Evolutionary conservation across 2,797 vertebrate genomes (phyloP).

Genomic region (Vipera latastei): DNA sequence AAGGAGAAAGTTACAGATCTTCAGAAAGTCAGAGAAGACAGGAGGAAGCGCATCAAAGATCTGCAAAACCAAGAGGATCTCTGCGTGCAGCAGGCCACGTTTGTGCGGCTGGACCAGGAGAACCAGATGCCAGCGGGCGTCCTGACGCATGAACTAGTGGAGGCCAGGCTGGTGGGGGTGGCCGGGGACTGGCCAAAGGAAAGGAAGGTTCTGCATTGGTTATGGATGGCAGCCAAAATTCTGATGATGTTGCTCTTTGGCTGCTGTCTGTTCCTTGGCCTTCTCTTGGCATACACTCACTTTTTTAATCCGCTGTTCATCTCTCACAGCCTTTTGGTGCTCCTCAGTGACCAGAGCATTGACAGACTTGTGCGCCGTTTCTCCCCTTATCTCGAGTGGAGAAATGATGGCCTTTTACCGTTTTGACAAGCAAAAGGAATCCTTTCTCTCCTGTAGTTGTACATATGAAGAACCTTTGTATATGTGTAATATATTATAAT

Average conservation of each 20-base stretch:
- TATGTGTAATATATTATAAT: too few relatives aligned
- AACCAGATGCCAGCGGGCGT: neutral
- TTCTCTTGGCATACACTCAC: neutral
- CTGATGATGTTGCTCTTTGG: too few relatives aligned
- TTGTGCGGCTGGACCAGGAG: fast-evolving
- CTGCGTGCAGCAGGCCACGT: neutral
- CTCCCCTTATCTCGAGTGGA: neutral
- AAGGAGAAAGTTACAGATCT: neutral
- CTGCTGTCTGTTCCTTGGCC: too few relatives aligned
- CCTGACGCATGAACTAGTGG: neutral
- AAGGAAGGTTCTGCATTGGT: too few relatives aligned
- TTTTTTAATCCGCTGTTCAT: slow-evolving; percentile 12
- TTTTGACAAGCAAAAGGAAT: too few relatives aligned
- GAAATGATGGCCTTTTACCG: too few relatives aligned
- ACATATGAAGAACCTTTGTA: too few relatives aligned
- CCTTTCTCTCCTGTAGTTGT: too few relatives aligned
- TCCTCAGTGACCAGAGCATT: neutral
- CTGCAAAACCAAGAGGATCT: slow-evolving; percentile 17
- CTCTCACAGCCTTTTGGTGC: neutral
- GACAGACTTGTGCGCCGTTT: neutral
- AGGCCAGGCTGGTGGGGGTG: neutral
- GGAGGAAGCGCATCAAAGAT: neutral
- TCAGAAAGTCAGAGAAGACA: fast-evolving
- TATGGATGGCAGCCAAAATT: too few relatives aligned
- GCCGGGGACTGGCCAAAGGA: too few relatives aligned